phyloP scores from a whole-genome alignment of 1,140 invertebrate genomes.

The Ceratoteleas bidentatus region DNA sequence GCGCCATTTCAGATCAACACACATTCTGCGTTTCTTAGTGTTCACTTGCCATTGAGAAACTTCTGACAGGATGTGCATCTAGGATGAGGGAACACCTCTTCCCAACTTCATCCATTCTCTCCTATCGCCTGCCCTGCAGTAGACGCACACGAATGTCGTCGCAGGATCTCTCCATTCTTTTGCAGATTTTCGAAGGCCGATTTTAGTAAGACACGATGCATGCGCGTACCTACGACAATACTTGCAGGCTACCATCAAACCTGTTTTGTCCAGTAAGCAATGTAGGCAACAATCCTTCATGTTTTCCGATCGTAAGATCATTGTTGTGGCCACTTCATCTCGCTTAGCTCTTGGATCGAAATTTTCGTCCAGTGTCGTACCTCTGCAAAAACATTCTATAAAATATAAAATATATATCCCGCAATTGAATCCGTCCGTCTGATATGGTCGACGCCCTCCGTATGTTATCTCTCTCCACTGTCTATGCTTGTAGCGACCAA shows the following conservation, averaged over 20 bases:
- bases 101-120: constrained; percentile 24
- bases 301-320: neutral
- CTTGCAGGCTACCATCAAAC: constrained; percentile 17
- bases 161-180: constrained; percentile 13
- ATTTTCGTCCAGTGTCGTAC: neutral
- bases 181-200: constrained; percentile 7
- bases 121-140: constrained; percentile 2
- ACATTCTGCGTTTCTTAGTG: too few species aligned
- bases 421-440: constrained; percentile 9
- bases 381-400: constrained; percentile 18
- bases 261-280: constrained; percentile 3
- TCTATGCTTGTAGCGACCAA: too few species aligned
- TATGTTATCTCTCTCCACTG: constrained; percentile 1
- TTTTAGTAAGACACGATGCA: neutral
- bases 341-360: neutral
- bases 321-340: neutral
- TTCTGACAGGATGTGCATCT: too few species aligned
- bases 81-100: too few species aligned
- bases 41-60: too few species aligned
- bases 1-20: too few species aligned
- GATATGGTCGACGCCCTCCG: neutral
- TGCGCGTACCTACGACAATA: constrained; percentile 27
- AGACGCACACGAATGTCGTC: constrained; percentile 2
- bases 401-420: constrained; percentile 25
- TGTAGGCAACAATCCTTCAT: constrained; percentile 25